A percentile compares a stretch with the other conserved stretches of the same genome.
phyloP scores from a whole-genome alignment of 2,888 invertebrate species.

The Drosophila paramelanica region DNA sequence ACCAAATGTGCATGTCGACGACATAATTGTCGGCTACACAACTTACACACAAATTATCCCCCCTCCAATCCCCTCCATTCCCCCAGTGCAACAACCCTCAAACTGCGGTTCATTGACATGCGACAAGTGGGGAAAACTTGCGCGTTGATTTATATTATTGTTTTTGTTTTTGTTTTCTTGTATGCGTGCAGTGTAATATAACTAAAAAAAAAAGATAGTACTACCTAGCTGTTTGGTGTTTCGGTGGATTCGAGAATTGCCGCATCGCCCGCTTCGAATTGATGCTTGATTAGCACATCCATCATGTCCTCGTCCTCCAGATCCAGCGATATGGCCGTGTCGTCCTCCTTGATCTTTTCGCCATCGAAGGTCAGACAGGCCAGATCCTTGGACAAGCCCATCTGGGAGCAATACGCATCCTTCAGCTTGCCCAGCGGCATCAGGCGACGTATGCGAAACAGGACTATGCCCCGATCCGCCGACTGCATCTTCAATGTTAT shows the following conservation, averaged over 20 bases:
- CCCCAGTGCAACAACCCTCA: slow-evolving; percentile 55
- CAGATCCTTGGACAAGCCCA: slow-evolving; percentile 12
- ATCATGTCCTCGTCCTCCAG: slow-evolving; percentile 37
- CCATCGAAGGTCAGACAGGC: slow-evolving; percentile 35
- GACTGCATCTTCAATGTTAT: slow-evolving; percentile 30
- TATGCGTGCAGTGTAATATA: not conserved
- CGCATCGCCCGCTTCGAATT: slow-evolving; percentile 23
- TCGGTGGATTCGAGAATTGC: not conserved
- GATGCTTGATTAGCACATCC: slow-evolving; percentile 21
- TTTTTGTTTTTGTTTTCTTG: not conserved
- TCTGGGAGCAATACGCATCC: slow-evolving; percentile 28
- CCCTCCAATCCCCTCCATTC: slow-evolving; percentile 26
- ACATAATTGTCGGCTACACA: slow-evolving; percentile 72
- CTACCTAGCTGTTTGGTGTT: slow-evolving; percentile 1
- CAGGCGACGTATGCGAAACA: slow-evolving; percentile 16
- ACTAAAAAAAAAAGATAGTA: not conserved
- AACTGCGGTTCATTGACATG: slow-evolving; percentile 41
- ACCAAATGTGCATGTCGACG: slow-evolving; percentile 69
- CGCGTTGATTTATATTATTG: slow-evolving; percentile 15
- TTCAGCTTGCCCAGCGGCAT: slow-evolving; percentile 25
- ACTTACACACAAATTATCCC: slow-evolving; percentile 63
- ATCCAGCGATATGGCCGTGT: slow-evolving; percentile 31
- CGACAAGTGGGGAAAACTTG: slow-evolving; percentile 6
- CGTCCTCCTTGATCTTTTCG: slow-evolving; percentile 19
- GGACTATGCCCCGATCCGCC: not conserved